Conservation (phyloP, 2,888 invertebrate genomes). For the Glyphotaelius pellucidus region DNA sequence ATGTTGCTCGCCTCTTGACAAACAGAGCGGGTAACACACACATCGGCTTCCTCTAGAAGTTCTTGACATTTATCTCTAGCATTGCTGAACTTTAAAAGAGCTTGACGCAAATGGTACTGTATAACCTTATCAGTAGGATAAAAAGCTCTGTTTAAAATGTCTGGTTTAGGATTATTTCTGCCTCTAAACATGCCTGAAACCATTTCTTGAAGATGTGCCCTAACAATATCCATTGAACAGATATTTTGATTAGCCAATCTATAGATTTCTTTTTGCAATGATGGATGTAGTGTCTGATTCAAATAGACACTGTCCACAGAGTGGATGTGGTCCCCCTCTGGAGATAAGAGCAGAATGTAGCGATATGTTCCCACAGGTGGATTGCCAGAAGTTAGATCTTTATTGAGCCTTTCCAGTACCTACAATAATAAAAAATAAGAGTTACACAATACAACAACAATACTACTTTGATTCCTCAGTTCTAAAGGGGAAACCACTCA, state of each 20-base stretch:
- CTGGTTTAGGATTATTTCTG: slow-evolving; percentile 13
- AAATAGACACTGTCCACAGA: background rate
- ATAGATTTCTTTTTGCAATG: slow-evolving; percentile 28
- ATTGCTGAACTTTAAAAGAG: slow-evolving; percentile 13
- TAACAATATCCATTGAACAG: slow-evolving; percentile 8
- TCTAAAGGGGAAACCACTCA: too few relatives aligned
- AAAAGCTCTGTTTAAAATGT: background rate
- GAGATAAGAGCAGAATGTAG: slow-evolving; percentile 18
- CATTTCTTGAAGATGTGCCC: slow-evolving; percentile 7
- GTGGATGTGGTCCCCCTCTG: slow-evolving; percentile 20
- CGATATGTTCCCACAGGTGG: slow-evolving; percentile 29
- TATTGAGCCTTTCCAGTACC: slow-evolving; percentile 25
- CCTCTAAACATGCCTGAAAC: slow-evolving; percentile 16
- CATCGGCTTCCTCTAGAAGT: background rate
- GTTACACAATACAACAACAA: too few relatives aligned
- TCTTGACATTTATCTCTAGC: background rate
- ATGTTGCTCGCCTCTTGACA: background rate
- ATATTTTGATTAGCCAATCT: slow-evolving; percentile 10
- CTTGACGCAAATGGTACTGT: slow-evolving; percentile 21
- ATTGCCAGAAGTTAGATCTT: background rate
- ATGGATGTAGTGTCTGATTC: slow-evolving; percentile 19
- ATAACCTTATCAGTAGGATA: slow-evolving; percentile 31
- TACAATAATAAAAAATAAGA: background rate
- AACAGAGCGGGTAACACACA: background rate
- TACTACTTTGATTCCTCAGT: background rate